A percentile compares a stretch with the other conserved stretches of the same genome.
Conservation (phyloP, 2,113 vertebrate genomes). For the Vanacampus margaritifer region DNA sequence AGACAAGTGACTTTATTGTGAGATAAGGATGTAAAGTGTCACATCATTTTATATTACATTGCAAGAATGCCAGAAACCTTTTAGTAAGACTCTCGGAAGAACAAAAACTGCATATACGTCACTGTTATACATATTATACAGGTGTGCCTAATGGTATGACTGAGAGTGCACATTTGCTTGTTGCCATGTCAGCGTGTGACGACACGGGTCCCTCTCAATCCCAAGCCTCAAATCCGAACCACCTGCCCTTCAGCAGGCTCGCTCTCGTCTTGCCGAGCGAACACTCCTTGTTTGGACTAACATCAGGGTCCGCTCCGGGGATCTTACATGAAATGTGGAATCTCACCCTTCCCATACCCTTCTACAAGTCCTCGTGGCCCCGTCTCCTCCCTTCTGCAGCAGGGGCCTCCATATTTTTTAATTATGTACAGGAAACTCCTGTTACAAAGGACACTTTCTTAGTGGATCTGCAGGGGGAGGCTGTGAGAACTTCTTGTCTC, state of each 20-base stretch:
- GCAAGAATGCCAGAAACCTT: not conserved
- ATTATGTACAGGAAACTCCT: slow-evolving; percentile 72
- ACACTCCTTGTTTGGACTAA: slow-evolving; percentile 62
- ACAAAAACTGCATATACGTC: not conserved
- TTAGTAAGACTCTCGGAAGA: not conserved
- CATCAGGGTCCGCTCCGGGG: slow-evolving; percentile 44
- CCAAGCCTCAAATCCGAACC: slow-evolving; percentile 64
- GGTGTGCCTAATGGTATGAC: not conserved
- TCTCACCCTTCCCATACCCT: slow-evolving; percentile 46
- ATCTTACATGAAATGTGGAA: slow-evolving; percentile 58
- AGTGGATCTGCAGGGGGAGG: slow-evolving; percentile 53
- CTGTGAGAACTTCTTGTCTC: slow-evolving; percentile 37
- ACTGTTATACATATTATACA: not conserved
- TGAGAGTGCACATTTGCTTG: slow-evolving; percentile 8
- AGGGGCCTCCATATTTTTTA: slow-evolving; percentile 64
- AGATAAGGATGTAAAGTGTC: too few species aligned
- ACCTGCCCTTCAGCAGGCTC: slow-evolving; percentile 52
- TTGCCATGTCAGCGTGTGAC: slow-evolving; percentile 57
- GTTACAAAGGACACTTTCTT: slow-evolving; percentile 72
- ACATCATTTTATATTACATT: too few species aligned
- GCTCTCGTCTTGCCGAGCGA: slow-evolving; percentile 41
- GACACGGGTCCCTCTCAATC: slow-evolving; percentile 61
- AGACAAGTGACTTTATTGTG: too few species aligned
- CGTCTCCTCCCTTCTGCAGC: slow-evolving; percentile 43
- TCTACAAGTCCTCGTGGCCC: slow-evolving; percentile 30